These are phyloP conservation scores for Phytoseiulus persimilis DNA, from an alignment of 2,888 invertebrate genomes.

Conservation along the genomic window DNA sequence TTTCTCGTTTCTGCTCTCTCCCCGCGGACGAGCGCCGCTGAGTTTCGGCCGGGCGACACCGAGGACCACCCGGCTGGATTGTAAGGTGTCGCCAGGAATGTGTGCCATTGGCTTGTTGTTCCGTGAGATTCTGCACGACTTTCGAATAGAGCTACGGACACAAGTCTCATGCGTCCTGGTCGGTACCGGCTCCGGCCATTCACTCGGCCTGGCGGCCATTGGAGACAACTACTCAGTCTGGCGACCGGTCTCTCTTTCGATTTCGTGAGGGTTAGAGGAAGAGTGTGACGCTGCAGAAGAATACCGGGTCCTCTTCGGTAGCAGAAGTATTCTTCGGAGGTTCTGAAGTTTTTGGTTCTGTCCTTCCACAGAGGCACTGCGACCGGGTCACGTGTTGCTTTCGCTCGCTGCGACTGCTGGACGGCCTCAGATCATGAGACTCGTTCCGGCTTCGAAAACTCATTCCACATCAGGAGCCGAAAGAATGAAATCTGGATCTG, in stretches of 20 bases:
- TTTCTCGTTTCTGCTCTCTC: not conserved
- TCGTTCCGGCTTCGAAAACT: no score
- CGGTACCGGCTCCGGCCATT: not conserved
- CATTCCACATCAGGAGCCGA: no score
- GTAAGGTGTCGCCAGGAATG: not conserved
- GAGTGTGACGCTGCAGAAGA: not conserved
- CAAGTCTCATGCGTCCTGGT: not conserved
- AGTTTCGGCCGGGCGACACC: not conserved
- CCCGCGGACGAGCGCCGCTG: not conserved
- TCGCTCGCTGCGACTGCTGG: not conserved
- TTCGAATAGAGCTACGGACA: not conserved
- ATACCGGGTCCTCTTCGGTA: not conserved
- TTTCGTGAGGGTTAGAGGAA: not conserved
- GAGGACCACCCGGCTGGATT: not conserved
- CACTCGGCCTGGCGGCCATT: not conserved
- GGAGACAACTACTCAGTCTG: not conserved
- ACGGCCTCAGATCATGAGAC: not conserved
- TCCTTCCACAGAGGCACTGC: not conserved
- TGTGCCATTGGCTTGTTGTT: not conserved
- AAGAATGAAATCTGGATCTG: no score
- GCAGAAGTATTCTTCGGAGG: not conserved
- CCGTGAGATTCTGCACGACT: not conserved
- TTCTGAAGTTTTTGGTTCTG: not conserved
- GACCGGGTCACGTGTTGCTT: not conserved
- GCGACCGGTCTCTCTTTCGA: not conserved